Percentiles rank a stretch among this genome's conserved stretches.
Evolutionary conservation across 2,797 vertebrate genomes (phyloP).

Genomic region (Kryptolebias ocellatus): DNA sequence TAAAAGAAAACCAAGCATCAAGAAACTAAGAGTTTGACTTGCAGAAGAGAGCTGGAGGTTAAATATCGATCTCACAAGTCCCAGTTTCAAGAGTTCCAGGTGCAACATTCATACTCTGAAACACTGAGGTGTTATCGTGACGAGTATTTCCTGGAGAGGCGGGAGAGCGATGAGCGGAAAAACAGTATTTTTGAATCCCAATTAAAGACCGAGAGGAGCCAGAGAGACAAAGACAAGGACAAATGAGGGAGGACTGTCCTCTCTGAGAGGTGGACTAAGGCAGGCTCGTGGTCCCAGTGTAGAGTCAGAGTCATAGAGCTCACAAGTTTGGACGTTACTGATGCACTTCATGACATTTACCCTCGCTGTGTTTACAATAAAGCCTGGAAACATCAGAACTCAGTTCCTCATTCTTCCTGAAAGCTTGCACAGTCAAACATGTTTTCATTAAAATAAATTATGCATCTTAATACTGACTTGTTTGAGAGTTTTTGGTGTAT

Average conservation of each 20-base stretch:
- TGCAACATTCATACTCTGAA: conserved; percentile 42
- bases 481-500: background rate
- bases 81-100: conserved; percentile 32
- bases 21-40: conserved; percentile 19
- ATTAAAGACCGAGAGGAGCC: background rate
- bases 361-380: too few species aligned
- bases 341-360: conserved; percentile 1
- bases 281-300: conserved; percentile 87
- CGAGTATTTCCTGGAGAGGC: conserved; percentile 73
- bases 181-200: background rate
- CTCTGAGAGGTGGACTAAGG: conserved; percentile 81
- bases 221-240: conserved; percentile 2
- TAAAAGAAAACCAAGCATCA: conserved; percentile 70
- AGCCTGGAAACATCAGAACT: background rate
- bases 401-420: too few species aligned
- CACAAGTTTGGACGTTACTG: conserved; percentile 46
- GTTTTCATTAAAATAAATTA: background rate
- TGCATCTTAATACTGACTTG: background rate
- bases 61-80: conserved; percentile 25
- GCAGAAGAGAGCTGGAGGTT: conserved; percentile 18
- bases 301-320: conserved; percentile 62
- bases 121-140: conserved; percentile 35
- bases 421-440: background rate
- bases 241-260: conserved; percentile 37
- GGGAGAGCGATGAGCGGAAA: conserved; percentile 26